These are phyloP conservation scores for Himalopsyche tibetana DNA, from an alignment of 2,888 invertebrate species.

Conservation along the genomic window DNA sequence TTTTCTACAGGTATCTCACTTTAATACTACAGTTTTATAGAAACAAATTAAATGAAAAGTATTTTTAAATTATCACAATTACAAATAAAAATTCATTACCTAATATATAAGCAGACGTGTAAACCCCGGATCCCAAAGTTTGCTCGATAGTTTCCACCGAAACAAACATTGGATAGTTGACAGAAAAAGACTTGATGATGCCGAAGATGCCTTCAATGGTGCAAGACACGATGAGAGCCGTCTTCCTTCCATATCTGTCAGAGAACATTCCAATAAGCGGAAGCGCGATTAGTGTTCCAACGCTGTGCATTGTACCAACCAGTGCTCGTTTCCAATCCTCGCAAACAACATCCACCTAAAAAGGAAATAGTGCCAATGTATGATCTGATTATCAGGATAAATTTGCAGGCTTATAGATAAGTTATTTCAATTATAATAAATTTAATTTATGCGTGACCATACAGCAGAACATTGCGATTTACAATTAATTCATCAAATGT, in stretches of 20 bases:
- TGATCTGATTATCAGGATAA: too few relatives aligned
- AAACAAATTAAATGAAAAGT: too few relatives aligned
- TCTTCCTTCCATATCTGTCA: slow-evolving; percentile 84
- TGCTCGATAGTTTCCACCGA: slow-evolving; percentile 85
- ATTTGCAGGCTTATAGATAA: too few relatives aligned
- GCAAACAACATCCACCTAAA: slow-evolving; percentile 73
- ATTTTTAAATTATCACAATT: too few relatives aligned
- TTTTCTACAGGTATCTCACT: too few relatives aligned
- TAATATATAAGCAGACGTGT: slow-evolving; percentile 84
- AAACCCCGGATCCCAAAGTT: slow-evolving; percentile 82
- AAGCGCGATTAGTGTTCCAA: slow-evolving; percentile 83
- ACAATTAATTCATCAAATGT: too few relatives aligned
- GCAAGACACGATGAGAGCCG: slow-evolving; percentile 79
- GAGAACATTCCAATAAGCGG: slow-evolving; percentile 84
- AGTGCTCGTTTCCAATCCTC: slow-evolving; percentile 84
- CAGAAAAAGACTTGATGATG: slow-evolving; percentile 81
- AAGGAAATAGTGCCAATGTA: too few relatives aligned
- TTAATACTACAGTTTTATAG: too few relatives aligned
- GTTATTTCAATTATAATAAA: too few relatives aligned
- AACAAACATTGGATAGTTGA: slow-evolving; percentile 83
- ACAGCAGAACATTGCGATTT: too few relatives aligned
- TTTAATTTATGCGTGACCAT: too few relatives aligned
- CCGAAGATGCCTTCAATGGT: slow-evolving; percentile 82
- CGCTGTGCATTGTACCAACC: slow-evolving; percentile 84
- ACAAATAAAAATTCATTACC: slow-evolving; percentile 72